Conservation (phyloP, 2,888 invertebrate species). For the Calameuta idolon region DNA sequence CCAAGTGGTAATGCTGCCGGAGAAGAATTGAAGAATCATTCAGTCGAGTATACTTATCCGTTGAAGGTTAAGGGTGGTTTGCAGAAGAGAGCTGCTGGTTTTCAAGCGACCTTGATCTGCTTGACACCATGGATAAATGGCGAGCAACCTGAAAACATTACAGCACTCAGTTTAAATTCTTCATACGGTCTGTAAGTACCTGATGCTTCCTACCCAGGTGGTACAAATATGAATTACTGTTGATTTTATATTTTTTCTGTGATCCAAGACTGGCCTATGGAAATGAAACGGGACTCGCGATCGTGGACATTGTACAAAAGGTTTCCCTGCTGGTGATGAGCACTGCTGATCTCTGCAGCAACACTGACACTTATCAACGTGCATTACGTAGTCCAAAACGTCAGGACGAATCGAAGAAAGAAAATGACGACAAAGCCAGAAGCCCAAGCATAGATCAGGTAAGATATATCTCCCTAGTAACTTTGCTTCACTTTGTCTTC, state of each 20-base stretch:
- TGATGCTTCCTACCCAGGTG: not conserved
- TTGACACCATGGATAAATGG: slow-evolving; percentile 86
- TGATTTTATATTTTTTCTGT: slow-evolving; percentile 51
- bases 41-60: slow-evolving; percentile 65
- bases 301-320: slow-evolving; percentile 94
- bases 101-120: slow-evolving; percentile 96
- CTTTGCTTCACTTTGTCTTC: not conserved
- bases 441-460: slow-evolving; percentile 94
- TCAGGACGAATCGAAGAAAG: slow-evolving; percentile 57
- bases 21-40: slow-evolving; percentile 65
- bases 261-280: slow-evolving; percentile 91
- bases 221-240: not conserved
- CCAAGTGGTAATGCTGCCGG: slow-evolving; percentile 68
- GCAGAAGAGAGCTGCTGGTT: slow-evolving; percentile 92
- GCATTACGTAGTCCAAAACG: slow-evolving; percentile 82
- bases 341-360: slow-evolving; percentile 91
- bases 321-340: slow-evolving; percentile 88
- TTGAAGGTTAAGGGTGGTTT: slow-evolving; percentile 80
- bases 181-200: slow-evolving; percentile 94
- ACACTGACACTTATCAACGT: slow-evolving; percentile 87
- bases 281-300: slow-evolving; percentile 94
- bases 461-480: slow-evolving; percentile 55
- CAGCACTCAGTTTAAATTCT: slow-evolving; percentile 93
- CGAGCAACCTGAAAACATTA: slow-evolving; percentile 85
- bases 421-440: slow-evolving; percentile 73